These are phyloP conservation scores for Tanaodytes sp. DNA, from an alignment of 2,888 invertebrate genomes.

Conservation along the genomic window DNA sequence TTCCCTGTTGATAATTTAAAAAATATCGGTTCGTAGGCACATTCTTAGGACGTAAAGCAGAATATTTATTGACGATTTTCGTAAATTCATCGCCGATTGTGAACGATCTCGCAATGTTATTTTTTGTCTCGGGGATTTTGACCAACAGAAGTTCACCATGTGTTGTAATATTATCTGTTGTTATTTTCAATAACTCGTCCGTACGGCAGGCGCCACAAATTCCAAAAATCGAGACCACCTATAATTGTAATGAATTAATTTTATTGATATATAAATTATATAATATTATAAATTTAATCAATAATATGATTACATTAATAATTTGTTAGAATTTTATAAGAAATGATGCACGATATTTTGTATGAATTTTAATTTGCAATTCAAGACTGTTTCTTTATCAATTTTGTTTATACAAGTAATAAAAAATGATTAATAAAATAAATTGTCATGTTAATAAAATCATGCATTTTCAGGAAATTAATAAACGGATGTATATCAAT, in stretches of 20 bases:
- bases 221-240: constrained; percentile 39
- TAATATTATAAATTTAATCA: neutral
- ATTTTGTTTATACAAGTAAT: too few species aligned
- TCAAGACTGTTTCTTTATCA: too few species aligned
- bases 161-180: constrained; percentile 12
- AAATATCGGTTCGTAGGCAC: constrained; percentile 13
- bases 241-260: constrained; percentile 6
- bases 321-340: neutral
- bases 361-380: too few species aligned
- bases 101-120: constrained; percentile 24
- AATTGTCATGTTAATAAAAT: too few species aligned
- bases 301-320: neutral
- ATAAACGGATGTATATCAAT: too few species aligned
- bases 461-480: too few species aligned
- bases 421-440: too few species aligned
- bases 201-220: constrained; percentile 24
- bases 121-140: constrained; percentile 27
- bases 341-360: too few species aligned
- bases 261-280: neutral
- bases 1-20: constrained; percentile 14
- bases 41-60: constrained; percentile 25
- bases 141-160: constrained; percentile 23
- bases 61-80: constrained; percentile 19
- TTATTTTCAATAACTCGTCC: constrained; percentile 22
- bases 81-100: constrained; percentile 26